Conservation (phyloP, 2,113 vertebrate genomes). For the Morone saxatilis region DNA sequence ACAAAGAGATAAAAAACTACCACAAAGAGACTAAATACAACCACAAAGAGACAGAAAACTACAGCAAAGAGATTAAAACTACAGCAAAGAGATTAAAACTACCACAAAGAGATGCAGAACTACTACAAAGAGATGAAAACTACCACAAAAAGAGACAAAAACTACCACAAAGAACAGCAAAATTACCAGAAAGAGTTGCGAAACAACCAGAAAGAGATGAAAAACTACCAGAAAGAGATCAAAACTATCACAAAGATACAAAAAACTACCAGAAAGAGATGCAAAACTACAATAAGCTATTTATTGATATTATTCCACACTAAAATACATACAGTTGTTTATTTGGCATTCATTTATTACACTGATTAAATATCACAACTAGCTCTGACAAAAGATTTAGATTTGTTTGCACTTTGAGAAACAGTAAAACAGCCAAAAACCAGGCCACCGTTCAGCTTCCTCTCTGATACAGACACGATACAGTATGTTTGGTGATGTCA, state of each 20-base stretch:
- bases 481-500: conserved; percentile 58
- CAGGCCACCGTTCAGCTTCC: conserved; percentile 32
- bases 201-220: background rate
- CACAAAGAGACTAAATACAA: background rate
- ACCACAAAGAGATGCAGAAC: background rate
- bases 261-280: background rate
- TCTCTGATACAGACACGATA: conserved; percentile 55
- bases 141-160: too few species aligned
- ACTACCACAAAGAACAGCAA: too few species aligned
- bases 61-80: too few species aligned
- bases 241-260: background rate
- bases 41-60: background rate
- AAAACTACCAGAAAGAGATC: background rate
- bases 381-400: conserved; percentile 14
- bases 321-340: background rate
- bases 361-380: background rate
- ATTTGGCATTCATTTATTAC: background rate
- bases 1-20: too few species aligned
- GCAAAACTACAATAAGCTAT: background rate
- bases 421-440: conserved; percentile 41
- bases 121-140: background rate
- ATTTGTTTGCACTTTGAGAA: conserved; percentile 21
- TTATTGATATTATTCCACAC: background rate
- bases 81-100: too few species aligned
- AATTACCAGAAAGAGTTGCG: background rate